Base-by-base conservation (phyloP, 2,113 vertebrate genomes). In the Varanus salvator region DNA sequence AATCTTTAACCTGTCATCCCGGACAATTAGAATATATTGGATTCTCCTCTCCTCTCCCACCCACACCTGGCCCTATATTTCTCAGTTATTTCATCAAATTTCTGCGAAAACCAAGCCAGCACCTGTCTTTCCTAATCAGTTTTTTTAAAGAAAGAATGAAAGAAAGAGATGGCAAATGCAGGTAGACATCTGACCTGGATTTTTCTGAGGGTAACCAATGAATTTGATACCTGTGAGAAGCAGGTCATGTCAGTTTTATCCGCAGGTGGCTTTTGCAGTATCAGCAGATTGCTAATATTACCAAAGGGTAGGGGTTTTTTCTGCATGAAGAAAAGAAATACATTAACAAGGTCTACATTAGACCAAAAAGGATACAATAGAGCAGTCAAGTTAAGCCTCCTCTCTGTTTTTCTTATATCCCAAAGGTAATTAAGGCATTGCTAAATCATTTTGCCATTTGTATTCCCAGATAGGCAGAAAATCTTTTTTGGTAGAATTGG, bases 171-270 rank as follows among this genome's bases (percentile, higher is more conserved):
- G 91, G 83, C 89, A 82, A 93, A 17, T 91, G 54, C 50, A 94
- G 91, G 91, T 27, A 95, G 93, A 94, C 29, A 92, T 83, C 66
- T 89, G 93, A 96, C 93, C 88, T 85, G 87, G 94, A 94, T 86
- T 94, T 93, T 88, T 95, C 95, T 91, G 80, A 93, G 75, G 77
- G 88, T 91, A 95, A 93, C 88, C 95, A 94, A 84, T 86, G 85
- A 96, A 96, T 89, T 52, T 92, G 94, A 96, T 96, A 95, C 87
- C 76, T 95, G 90, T 96, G 96, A 96, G 95, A 97, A 97, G 77
- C 71, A 90, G 93, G 78, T 66, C 86, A 90, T 81, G 86, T 90
- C 91, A 69, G 52, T 80, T 8, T 94, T 91, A 90, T 86, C 89
- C 93, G 74, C 92, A 95, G 90, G 93, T 93, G 92, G 74, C 84